A percentile compares a stretch with the other conserved stretches of the same genome.
Evolutionary conservation across 2,113 vertebrate species (phyloP).

Genomic region (Chloropsis cyanopogon): DNA sequence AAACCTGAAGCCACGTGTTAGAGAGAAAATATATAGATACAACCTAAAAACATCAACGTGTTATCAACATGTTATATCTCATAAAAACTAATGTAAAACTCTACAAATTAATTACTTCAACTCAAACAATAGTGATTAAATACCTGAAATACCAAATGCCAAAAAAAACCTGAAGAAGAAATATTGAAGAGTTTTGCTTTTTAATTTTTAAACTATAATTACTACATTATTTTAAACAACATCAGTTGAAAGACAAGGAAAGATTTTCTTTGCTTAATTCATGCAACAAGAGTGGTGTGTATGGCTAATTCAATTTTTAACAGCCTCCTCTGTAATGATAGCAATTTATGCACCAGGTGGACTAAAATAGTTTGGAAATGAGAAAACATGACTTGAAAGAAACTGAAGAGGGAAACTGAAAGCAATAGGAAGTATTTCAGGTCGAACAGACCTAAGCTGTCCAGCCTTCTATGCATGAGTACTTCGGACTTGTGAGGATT

Average conservation of each 20-base stretch:
- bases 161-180: not conserved
- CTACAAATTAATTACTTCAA: not conserved
- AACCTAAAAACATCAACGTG: not conserved
- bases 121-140: not conserved
- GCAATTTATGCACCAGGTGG: not conserved
- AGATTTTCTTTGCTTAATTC: not conserved
- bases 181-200: not conserved
- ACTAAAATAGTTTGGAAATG: not conserved
- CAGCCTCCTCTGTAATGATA: not conserved
- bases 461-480: not conserved
- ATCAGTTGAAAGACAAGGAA: not conserved
- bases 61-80: not conserved
- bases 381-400: not conserved
- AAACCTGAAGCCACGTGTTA: not conserved
- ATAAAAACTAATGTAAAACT: not conserved
- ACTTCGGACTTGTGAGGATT: not conserved
- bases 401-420: not conserved
- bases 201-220: not conserved
- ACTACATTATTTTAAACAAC: not conserved
- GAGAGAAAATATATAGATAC: not conserved
- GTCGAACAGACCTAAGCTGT: not conserved
- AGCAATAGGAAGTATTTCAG: not conserved
- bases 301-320: not conserved
- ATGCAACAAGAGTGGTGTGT: not conserved
- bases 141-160: constrained; percentile 26